Conservation (phyloP, 92 coral and sea anemone genomes). For the Bergia sp. region DNA sequence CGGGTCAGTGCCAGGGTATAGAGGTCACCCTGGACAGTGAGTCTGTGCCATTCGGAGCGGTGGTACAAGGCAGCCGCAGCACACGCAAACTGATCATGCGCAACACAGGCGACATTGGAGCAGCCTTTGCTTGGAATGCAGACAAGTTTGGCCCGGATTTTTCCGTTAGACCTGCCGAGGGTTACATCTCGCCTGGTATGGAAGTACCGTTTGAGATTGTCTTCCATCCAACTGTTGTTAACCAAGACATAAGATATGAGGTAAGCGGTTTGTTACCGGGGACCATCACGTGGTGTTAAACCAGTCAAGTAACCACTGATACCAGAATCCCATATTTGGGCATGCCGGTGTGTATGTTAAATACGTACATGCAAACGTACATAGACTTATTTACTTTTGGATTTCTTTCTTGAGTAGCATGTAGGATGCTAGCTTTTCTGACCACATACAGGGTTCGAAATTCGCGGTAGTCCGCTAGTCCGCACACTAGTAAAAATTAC, state of each 20-base stretch:
- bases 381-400: too few relatives aligned
- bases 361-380: too few relatives aligned
- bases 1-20: slow-evolving; percentile 94
- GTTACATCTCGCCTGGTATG: slow-evolving; percentile 94
- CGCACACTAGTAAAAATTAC: too few relatives aligned
- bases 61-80: slow-evolving; percentile 94
- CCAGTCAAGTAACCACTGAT: too few relatives aligned
- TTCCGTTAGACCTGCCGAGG: slow-evolving; percentile 84
- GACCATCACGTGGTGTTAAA: background rate
- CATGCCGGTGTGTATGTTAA: too few relatives aligned
- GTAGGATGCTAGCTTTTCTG: too few relatives aligned
- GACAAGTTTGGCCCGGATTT: slow-evolving; percentile 88
- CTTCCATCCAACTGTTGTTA: slow-evolving; percentile 86
- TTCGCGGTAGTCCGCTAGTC: too few relatives aligned
- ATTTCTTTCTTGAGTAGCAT: too few relatives aligned
- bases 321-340: background rate
- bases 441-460: too few relatives aligned
- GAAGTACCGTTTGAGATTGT: slow-evolving; percentile 90
- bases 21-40: slow-evolving; percentile 89
- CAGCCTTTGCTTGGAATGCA: slow-evolving; percentile 91
- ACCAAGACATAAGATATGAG: slow-evolving; percentile 94
- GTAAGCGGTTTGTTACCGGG: slow-evolving; percentile 45
- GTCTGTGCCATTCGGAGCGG: slow-evolving; percentile 98
- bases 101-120: slow-evolving; percentile 96
- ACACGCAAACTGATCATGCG: slow-evolving; percentile 91